Evolutionary conservation across 2,113 vertebrate species (phyloP).

Genomic region (Petrocephalus zakoni): DNA sequence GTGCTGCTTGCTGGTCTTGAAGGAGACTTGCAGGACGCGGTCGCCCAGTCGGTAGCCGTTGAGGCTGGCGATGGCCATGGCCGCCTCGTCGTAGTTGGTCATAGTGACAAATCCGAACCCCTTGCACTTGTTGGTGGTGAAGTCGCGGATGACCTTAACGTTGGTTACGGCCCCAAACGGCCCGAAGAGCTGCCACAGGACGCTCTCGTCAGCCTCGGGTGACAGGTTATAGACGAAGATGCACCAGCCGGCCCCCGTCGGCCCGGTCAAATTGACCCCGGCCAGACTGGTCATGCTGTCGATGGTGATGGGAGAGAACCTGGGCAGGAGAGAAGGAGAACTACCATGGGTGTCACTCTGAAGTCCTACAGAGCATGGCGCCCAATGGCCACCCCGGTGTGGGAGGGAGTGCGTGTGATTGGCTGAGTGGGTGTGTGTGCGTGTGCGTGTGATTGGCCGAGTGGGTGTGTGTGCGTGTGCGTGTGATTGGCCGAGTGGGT

Average conservation of each 20-base stretch:
- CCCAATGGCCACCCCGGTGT: slow-evolving; percentile 20
- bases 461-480: not conserved
- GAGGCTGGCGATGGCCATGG: slow-evolving; percentile 95
- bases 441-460: not conserved
- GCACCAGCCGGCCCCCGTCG: slow-evolving; percentile 82
- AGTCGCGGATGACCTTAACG: slow-evolving; percentile 95
- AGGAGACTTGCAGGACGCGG: slow-evolving; percentile 93
- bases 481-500: not conserved
- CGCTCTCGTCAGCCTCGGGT: slow-evolving; percentile 87
- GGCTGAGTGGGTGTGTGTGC: not conserved
- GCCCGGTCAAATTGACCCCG: slow-evolving; percentile 76
- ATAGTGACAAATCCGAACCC: slow-evolving; percentile 97
- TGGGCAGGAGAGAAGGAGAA: slow-evolving; percentile 79
- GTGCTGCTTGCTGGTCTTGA: slow-evolving; percentile 99
- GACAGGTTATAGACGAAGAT: slow-evolving; percentile 98
- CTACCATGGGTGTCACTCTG: slow-evolving; percentile 87
- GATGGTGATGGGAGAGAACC: slow-evolving; percentile 85
- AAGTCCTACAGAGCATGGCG: slow-evolving; percentile 53
- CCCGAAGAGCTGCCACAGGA: slow-evolving; percentile 97
- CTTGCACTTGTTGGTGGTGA: slow-evolving; percentile 97
- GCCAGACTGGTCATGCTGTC: slow-evolving; percentile 84
- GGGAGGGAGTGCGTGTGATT: not conserved
- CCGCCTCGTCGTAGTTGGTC: slow-evolving; percentile 97
- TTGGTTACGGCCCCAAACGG: slow-evolving; percentile 96
- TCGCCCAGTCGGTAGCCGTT: slow-evolving; percentile 92